phyloP scores from a whole-genome alignment of 2,797 vertebrate genomes.

The Rhabdomys pumilio region DNA sequence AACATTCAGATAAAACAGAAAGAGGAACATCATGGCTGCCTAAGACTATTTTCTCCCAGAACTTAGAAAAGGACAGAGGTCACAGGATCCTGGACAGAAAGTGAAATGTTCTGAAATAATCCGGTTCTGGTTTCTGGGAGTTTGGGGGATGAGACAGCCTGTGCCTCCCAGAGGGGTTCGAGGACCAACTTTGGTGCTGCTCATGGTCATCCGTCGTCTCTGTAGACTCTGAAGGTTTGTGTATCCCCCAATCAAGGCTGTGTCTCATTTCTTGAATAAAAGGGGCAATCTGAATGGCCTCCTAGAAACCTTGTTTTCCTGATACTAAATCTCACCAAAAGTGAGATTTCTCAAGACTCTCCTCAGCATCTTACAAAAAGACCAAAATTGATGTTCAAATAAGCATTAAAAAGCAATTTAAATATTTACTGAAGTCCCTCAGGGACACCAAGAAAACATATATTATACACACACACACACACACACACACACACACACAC shows the following conservation, averaged over 20 bases:
- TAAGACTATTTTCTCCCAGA: neutral
- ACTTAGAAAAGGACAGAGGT: neutral
- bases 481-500: neutral
- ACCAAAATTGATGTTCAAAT: slow-evolving; percentile 36
- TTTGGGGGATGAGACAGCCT: neutral
- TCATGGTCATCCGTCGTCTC: neutral
- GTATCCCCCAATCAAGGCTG: neutral
- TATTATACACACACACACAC: neutral
- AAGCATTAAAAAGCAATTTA: slow-evolving; percentile 47
- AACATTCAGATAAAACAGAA: neutral
- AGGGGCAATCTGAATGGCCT: neutral
- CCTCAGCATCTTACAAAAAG: slow-evolving; percentile 41
- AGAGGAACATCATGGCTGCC: neutral
- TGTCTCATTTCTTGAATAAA: neutral
- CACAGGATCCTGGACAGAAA: neutral
- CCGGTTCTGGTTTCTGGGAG: neutral
- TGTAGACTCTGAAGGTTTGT: neutral
- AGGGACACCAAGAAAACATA: neutral
- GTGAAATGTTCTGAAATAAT: slow-evolving; percentile 40
- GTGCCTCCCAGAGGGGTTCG: neutral
- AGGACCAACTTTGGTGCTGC: neutral
- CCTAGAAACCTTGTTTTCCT: slow-evolving; percentile 14
- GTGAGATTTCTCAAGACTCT: neutral
- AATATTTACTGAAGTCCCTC: slow-evolving; percentile 55
- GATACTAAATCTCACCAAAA: neutral